Evolutionary conservation across 2,797 vertebrate species (phyloP).

Genomic region (Linurgus olivaceus): DNA sequence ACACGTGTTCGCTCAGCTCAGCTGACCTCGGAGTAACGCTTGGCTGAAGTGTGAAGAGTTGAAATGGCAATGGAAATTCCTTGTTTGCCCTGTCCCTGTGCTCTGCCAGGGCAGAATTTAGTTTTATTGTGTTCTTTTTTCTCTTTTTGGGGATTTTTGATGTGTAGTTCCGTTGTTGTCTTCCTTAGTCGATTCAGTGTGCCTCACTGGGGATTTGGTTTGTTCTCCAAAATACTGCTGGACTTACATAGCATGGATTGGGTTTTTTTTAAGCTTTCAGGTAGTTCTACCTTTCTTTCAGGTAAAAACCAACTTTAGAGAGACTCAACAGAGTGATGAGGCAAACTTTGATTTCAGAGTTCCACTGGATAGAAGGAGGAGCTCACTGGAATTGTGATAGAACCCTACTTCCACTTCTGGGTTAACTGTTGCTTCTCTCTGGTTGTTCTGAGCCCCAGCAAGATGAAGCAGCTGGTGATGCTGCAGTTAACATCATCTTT

Average conservation of each 20-base stretch:
- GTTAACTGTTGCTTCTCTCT: neutral
- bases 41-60: neutral
- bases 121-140: neutral
- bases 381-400: neutral
- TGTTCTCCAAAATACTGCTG: neutral
- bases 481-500: neutral
- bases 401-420: neutral
- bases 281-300: neutral
- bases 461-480: constrained; percentile 17
- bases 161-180: neutral
- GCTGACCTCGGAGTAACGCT: neutral
- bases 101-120: neutral
- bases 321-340: neutral
- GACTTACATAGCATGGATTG: neutral
- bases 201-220: neutral
- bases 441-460: neutral
- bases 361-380: neutral
- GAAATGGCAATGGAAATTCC: neutral
- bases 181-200: neutral
- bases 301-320: neutral
- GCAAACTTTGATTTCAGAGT: neutral
- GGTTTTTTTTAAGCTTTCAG: neutral
- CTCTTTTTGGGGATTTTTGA: neutral
- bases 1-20: neutral
- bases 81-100: neutral